These are phyloP conservation scores for Vidua macroura DNA, from an alignment of 2,113 vertebrate genomes.

Conservation along the genomic window DNA sequence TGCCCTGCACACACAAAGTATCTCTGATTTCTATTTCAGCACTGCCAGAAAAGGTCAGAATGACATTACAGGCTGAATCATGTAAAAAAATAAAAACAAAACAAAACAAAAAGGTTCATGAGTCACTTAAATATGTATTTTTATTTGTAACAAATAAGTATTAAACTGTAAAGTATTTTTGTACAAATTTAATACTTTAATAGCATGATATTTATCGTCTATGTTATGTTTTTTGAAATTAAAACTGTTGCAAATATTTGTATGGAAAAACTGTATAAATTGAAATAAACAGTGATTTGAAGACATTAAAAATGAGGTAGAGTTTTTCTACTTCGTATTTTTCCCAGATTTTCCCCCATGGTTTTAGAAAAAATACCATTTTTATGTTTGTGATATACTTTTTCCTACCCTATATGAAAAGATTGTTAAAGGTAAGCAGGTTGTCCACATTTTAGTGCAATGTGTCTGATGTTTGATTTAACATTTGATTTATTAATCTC, in stretches of 20 bases:
- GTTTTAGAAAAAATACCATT: not conserved
- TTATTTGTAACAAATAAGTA: slow-evolving; percentile 99
- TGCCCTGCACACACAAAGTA: slow-evolving; percentile 50
- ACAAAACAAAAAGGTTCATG: slow-evolving; percentile 49
- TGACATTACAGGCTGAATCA: slow-evolving; percentile 77
- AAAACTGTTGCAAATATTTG: slow-evolving; percentile 92
- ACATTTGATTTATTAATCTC: not conserved
- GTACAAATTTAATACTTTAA: slow-evolving; percentile 99
- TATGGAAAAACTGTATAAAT: slow-evolving; percentile 85
- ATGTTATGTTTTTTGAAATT: slow-evolving; percentile 90
- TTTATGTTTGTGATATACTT: not conserved
- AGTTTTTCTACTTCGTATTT: not conserved
- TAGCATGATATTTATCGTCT: slow-evolving; percentile 99
- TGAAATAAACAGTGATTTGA: slow-evolving; percentile 82
- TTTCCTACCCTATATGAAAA: not conserved
- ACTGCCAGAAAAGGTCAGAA: slow-evolving; percentile 83
- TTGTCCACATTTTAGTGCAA: not conserved
- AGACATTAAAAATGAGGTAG: slow-evolving; percentile 7
- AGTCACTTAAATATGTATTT: slow-evolving; percentile 95
- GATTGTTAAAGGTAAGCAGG: not conserved
- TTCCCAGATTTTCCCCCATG: not conserved
- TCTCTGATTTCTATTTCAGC: slow-evolving; percentile 73
- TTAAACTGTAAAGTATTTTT: slow-evolving; percentile 99
- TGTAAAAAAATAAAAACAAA: slow-evolving; percentile 37
- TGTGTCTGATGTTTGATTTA: not conserved